Evolutionary conservation across 2,113 vertebrate genomes (phyloP).

Genomic region (Cisticola juncidis): DNA sequence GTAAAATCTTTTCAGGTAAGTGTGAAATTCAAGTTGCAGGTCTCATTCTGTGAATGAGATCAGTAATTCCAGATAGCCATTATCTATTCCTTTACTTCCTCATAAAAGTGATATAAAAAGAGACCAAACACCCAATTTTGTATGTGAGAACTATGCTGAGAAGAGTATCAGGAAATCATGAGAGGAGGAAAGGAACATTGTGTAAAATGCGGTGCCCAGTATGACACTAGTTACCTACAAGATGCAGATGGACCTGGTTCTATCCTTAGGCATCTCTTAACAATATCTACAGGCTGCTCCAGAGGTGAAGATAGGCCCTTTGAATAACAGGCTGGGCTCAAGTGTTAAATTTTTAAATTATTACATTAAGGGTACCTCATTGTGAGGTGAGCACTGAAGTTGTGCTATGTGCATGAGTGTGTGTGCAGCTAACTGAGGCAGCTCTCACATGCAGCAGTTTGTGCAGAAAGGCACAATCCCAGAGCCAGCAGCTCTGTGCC

Average conservation of each 20-base stretch:
- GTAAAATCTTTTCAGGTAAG: not conserved
- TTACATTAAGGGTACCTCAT: not conserved
- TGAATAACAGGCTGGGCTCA: accelerated
- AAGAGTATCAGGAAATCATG: not conserved
- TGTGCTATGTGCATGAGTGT: not conserved
- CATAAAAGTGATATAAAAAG: not conserved
- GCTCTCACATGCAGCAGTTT: not conserved
- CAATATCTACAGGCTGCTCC: not conserved
- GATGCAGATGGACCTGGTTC: not conserved
- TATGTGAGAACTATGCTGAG: not conserved
- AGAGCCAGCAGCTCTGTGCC: not conserved
- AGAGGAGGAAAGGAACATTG: not conserved
- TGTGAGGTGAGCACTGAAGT: not conserved
- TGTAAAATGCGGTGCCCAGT: not conserved
- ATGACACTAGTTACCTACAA: not conserved
- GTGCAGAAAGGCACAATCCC: not conserved
- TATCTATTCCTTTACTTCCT: not conserved
- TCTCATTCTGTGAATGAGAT: not conserved
- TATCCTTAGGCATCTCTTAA: not conserved
- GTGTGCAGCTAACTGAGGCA: not conserved
- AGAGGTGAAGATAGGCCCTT: not conserved
- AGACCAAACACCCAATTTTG: not conserved
- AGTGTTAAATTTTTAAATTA: not conserved
- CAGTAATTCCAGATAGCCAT: not conserved
- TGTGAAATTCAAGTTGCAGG: not conserved